Evolutionary conservation across 2,797 vertebrate species (phyloP), one percentile per base, ranked within the genome.

Genomic region (Myripristis murdjan): DNA sequence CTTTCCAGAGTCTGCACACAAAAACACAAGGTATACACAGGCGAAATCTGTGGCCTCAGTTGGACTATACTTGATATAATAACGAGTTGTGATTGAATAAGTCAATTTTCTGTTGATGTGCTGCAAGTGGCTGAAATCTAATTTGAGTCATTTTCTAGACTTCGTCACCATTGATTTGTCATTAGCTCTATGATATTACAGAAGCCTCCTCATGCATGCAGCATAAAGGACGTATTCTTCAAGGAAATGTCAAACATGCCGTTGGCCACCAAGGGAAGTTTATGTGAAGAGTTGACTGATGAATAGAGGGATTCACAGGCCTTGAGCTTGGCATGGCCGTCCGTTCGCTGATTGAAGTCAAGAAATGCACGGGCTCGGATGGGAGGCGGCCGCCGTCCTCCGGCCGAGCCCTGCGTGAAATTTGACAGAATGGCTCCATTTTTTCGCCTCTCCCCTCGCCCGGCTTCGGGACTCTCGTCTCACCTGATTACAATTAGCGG

Each of bases 61-160:
- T 82, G 64, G 75, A 87, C 84, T 88, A 69, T 71, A 72, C 70
- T 86, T 90, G 86, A 87, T 87, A 59, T 49, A 83, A 87, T 87
- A 81, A 84, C 64, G 75, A 80, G 75, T 82, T 77, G 80, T 85
- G 78, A 92, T 90, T 87, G 73, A 92, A 91, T 91, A 81, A 84
- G 84, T 67, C 81, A 87, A 85, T 90, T 89, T 91, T 84, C 84
- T 77, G 73, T 84, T 85, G 81, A 88, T 89, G 81, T 81, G 80
- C 83, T 81, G 70, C 87, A 92, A 92, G 85, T 68, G 80, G 82
- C 72, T 89, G 65, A 83, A 84, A 92, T 91, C 81, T 87, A 88
- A 91, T 89, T 87, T 83, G 44, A 62, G 66, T 82, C 48, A 85
- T 83, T 87, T 85, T 84, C 80, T 83, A 56, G 55, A 53, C 77